phyloP scores from a whole-genome alignment of 2,888 invertebrate species.

The Sericinus montela region DNA sequence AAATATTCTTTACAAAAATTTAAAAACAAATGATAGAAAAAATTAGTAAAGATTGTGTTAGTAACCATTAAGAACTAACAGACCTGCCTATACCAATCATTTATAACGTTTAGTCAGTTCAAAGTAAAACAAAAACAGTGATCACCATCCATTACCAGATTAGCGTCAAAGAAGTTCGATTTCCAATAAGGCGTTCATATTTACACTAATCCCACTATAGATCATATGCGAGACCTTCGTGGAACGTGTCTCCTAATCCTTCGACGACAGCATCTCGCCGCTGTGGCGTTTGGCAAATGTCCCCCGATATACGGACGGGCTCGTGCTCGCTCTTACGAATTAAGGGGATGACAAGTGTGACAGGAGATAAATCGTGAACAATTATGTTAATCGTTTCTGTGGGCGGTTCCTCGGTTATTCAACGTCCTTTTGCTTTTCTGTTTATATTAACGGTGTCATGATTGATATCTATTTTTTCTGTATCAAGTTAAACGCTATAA shows the following conservation, averaged over 20 bases:
- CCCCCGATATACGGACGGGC: conserved; percentile 35
- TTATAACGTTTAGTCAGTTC: too few species aligned
- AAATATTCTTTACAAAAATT: too few species aligned
- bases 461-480: conserved; percentile 12
- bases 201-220: conserved; percentile 46
- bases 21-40: too few species aligned
- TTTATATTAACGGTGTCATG: conserved; percentile 10
- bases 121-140: neutral
- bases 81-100: too few species aligned
- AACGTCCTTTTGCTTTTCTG: conserved; percentile 19
- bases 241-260: conserved; percentile 65
- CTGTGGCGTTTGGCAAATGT: conserved; percentile 37
- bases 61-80: too few species aligned
- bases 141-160: neutral
- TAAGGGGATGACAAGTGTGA: conserved; percentile 66
- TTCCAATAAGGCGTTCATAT: neutral
- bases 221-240: conserved; percentile 56
- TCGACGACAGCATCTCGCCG: conserved; percentile 43
- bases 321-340: conserved; percentile 49
- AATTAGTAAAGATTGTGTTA: too few species aligned
- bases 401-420: conserved; percentile 37
- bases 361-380: conserved; percentile 66
- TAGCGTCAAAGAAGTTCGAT: neutral
- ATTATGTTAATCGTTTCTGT: conserved; percentile 44
- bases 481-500: neutral